Evolutionary conservation across 2,113 vertebrate genomes (phyloP).

Genomic region (Phainopepla nitens): DNA sequence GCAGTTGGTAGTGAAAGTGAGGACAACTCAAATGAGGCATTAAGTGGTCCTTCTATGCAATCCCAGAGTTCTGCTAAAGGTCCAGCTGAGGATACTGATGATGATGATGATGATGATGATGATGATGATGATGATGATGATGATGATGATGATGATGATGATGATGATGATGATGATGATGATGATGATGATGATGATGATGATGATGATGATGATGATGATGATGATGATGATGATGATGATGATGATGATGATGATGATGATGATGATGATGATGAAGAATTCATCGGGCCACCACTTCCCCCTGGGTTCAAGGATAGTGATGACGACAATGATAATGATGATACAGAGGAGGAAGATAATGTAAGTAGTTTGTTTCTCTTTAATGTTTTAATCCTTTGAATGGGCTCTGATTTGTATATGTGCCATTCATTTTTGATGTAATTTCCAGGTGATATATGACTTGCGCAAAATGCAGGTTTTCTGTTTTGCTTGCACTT

Average conservation of each 20-base stretch:
- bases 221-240: no score
- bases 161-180: not conserved
- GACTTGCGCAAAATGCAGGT: not conserved
- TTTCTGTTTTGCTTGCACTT: not conserved
- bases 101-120: not conserved
- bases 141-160: not conserved
- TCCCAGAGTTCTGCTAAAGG: constrained; percentile 13
- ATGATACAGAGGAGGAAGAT: not conserved
- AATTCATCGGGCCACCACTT: not conserved
- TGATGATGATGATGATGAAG: not conserved
- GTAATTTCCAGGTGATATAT: not conserved
- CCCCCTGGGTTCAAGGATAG: not conserved
- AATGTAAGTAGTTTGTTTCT: not conserved
- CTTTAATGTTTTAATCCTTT: not conserved
- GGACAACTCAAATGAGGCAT: constrained; percentile 69
- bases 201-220: not conserved
- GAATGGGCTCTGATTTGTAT: not conserved
- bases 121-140: not conserved
- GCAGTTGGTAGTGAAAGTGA: constrained; percentile 42
- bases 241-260: constrained; percentile 40
- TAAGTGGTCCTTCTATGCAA: constrained; percentile 77
- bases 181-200: not conserved
- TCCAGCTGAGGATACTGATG: constrained; percentile 26
- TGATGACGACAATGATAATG: constrained; percentile 48
- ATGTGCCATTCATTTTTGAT: not conserved